Evolutionary conservation across 1,140 invertebrate species (phyloP).

Genomic region (Drosophila asahinai): DNA sequence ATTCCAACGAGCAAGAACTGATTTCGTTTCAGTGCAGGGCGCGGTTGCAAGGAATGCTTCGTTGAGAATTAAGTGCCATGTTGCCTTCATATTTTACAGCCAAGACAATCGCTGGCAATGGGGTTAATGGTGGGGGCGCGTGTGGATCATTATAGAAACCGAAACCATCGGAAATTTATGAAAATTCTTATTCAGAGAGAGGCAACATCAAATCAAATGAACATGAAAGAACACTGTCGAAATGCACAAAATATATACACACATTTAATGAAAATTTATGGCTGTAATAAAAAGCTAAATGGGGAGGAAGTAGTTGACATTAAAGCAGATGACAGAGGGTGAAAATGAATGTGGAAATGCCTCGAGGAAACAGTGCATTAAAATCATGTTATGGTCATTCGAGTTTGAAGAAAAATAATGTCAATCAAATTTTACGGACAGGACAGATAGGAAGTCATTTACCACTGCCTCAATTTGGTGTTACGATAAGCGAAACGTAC

Average conservation of each 20-base stretch:
- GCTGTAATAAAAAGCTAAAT: constrained; percentile 28
- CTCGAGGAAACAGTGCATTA: neutral
- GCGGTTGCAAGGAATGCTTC: constrained; percentile 66
- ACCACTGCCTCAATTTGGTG: neutral
- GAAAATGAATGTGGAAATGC: constrained; percentile 7
- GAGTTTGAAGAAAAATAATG: neutral
- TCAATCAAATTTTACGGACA: constrained; percentile 1
- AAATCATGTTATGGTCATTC: neutral
- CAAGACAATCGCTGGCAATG: constrained; percentile 52
- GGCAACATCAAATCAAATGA: constrained; percentile 28
- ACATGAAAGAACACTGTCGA: constrained; percentile 37
- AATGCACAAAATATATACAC: constrained; percentile 20
- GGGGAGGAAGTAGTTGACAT: constrained; percentile 36
- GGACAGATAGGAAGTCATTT: neutral
- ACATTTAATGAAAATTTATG: constrained; percentile 46
- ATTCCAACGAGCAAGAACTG: neutral
- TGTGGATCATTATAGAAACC: constrained; percentile 47
- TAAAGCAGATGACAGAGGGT: constrained; percentile 9
- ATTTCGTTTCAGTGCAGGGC: constrained; percentile 28
- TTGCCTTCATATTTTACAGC: constrained; percentile 53
- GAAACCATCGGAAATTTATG: constrained; percentile 37
- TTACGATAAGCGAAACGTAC: no score
- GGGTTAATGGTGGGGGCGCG: constrained; percentile 73
- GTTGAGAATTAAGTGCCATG: constrained; percentile 67
- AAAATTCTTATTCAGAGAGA: constrained; percentile 30